A percentile compares a stretch with the other conserved stretches of the same genome.
These are phyloP conservation scores for Crenichthys baileyi DNA, from an alignment of 2,797 vertebrate species.

Conservation along the genomic window DNA sequence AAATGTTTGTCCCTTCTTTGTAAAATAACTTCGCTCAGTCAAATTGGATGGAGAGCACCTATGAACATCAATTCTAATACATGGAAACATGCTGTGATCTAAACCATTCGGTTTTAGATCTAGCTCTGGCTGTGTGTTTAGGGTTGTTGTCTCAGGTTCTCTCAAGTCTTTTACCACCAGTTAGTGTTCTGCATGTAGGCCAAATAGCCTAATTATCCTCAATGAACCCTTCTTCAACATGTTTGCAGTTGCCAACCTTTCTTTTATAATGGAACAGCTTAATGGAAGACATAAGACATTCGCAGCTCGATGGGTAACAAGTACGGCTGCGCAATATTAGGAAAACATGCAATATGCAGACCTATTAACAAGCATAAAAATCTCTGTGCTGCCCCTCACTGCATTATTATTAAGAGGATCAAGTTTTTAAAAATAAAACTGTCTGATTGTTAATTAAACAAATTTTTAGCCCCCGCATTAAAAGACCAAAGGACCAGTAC, in stretches of 20 bases:
- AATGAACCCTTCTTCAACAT: background rate
- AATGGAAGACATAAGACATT: background rate
- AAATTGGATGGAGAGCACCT: background rate
- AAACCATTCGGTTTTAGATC: background rate
- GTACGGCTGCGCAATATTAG: background rate
- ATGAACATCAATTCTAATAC: background rate
- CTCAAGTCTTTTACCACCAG: background rate
- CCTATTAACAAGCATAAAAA: background rate
- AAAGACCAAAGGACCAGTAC: background rate
- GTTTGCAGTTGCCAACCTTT: background rate
- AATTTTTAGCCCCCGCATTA: background rate
- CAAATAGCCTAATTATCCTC: no score
- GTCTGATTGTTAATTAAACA: background rate
- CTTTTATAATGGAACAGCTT: background rate
- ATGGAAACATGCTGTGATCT: background rate
- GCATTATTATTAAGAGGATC: background rate
- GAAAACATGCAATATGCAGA: background rate
- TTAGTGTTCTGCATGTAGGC: background rate
- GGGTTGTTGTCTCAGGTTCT: background rate
- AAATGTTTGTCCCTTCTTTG: background rate
- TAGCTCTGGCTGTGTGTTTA: background rate
- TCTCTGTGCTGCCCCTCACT: no score
- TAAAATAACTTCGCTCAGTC: background rate
- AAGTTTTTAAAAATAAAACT: background rate
- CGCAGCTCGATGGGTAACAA: background rate